Evolutionary conservation across 2,797 vertebrate genomes (phyloP), one percentile per base, ranked within the genome.

Genomic region (Orestias chungarensis): DNA sequence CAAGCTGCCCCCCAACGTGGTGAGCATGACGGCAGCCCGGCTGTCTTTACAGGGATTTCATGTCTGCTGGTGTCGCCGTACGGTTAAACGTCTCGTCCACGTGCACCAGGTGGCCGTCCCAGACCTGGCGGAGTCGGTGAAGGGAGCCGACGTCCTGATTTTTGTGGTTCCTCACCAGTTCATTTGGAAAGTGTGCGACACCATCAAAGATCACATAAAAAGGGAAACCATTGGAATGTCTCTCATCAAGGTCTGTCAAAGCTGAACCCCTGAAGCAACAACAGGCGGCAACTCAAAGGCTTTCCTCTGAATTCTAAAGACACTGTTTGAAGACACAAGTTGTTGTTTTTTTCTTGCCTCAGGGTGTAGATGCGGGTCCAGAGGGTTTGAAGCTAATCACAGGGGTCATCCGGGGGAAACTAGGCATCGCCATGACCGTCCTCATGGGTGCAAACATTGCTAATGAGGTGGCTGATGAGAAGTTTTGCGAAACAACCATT

Each of bases 81-180:
- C 1, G 29, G 33, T 4, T 20, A 18, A 5, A 66, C 4, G 38
- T n/a, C 1, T 46, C 23, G 62, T 14, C 14, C 12, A 71, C 31
- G 61, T 44, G 70, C 20, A 6, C 46, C 83, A 99, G 98, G 80
- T 98, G 80, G 98, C 96, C 14, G 93, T 99, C 82, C 95, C 98
- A 31, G 97, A 99, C 82, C 83, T 99, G 88, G 87, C 91, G 1
- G 95, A 97, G 59, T 94, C 98, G 2, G 95, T 96, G 1, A 93
- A 92, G 0, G 96, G 94, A 62, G 96, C 96, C 0, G 96, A 98
- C 80, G 88, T 99, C 83, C 93, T 99, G 65, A 93, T 99, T 74
- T 99, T 99, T 0, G 97, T 99, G 88, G 95, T 99, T 64, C 98
- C 98, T 2, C 98, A 99, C 84, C 98, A 99, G 92, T 99, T 99